These are phyloP conservation scores for Knipowitschia caucasica DNA, from an alignment of 2,797 vertebrate genomes.

Conservation along the genomic window DNA sequence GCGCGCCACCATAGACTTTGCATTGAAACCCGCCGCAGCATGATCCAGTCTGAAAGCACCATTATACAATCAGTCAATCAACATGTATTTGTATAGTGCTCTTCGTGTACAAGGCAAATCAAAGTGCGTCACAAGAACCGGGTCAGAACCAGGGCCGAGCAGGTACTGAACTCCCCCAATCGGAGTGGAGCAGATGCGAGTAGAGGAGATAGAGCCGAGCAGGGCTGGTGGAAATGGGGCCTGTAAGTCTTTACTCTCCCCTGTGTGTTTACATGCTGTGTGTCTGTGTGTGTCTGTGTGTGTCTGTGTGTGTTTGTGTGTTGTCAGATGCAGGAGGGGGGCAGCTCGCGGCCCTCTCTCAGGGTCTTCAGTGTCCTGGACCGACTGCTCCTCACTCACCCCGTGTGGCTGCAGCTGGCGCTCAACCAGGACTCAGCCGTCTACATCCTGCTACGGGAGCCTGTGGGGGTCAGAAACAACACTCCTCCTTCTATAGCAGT, in stretches of 20 bases:
- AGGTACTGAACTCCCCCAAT: too few species aligned
- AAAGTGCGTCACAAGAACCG: too few species aligned
- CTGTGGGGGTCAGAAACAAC: slow-evolving; percentile 78
- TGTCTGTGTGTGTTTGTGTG: not conserved
- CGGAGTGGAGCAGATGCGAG: too few species aligned
- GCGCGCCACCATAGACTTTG: too few species aligned
- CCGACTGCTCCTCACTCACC: slow-evolving; percentile 84
- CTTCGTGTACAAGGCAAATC: too few species aligned
- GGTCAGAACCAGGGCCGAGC: too few species aligned
- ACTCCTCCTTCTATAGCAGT: not conserved
- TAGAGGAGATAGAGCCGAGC: too few species aligned
- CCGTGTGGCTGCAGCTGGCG: slow-evolving; percentile 87
- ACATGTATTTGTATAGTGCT: too few species aligned
- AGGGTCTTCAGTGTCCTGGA: slow-evolving; percentile 82
- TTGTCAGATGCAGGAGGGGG: slow-evolving; percentile 71
- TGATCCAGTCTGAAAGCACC: too few species aligned
- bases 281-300: not conserved
- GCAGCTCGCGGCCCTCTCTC: slow-evolving; percentile 56
- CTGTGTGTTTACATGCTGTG: not conserved
- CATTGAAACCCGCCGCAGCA: too few species aligned
- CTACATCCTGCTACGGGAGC: slow-evolving; percentile 85
- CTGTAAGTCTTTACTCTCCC: not conserved
- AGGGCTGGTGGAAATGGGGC: too few species aligned
- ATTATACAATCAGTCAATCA: too few species aligned
- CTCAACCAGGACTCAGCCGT: slow-evolving; percentile 82